A percentile compares a stretch with the other conserved stretches of the same genome.
Evolutionary conservation across 2,113 vertebrate genomes (phyloP).

Genomic region (Pedionomus torquatus): DNA sequence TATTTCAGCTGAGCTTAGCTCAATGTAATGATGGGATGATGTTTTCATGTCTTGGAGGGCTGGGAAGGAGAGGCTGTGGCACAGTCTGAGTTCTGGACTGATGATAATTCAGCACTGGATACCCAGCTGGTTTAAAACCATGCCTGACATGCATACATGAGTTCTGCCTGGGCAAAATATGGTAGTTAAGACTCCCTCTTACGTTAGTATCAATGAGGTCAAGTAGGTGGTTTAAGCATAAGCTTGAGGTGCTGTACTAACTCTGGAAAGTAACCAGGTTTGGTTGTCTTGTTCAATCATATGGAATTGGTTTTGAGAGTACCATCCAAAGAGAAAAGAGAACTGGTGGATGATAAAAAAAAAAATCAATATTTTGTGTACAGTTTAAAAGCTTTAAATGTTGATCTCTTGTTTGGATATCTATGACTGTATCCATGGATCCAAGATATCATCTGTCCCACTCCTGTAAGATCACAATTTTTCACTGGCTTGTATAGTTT

Average conservation of each 20-base stretch:
- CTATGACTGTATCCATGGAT: background rate
- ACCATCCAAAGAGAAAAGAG: background rate
- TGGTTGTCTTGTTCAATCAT: background rate
- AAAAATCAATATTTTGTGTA: background rate
- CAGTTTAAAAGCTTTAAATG: background rate
- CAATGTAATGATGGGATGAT: background rate
- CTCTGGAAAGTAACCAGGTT: background rate
- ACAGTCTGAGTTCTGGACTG: background rate
- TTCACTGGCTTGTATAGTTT: conserved; percentile 16
- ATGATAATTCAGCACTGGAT: background rate
- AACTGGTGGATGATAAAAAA: background rate
- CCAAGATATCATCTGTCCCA: conserved; percentile 7
- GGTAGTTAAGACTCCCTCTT: background rate
- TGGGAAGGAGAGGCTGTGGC: background rate
- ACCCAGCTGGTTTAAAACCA: background rate
- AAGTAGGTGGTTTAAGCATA: background rate
- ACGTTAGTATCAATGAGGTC: background rate
- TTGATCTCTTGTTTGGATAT: background rate
- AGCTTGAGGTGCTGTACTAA: background rate
- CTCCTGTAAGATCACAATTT: background rate
- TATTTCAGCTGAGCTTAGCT: background rate
- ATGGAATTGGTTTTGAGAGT: background rate
- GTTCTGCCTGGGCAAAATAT: background rate
- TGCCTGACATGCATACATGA: background rate
- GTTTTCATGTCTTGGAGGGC: background rate